A percentile compares a stretch with the other conserved stretches of the same genome.
These are phyloP conservation scores for Cetonia aurata DNA, from an alignment of 2,888 invertebrate species.

Conservation along the genomic window DNA sequence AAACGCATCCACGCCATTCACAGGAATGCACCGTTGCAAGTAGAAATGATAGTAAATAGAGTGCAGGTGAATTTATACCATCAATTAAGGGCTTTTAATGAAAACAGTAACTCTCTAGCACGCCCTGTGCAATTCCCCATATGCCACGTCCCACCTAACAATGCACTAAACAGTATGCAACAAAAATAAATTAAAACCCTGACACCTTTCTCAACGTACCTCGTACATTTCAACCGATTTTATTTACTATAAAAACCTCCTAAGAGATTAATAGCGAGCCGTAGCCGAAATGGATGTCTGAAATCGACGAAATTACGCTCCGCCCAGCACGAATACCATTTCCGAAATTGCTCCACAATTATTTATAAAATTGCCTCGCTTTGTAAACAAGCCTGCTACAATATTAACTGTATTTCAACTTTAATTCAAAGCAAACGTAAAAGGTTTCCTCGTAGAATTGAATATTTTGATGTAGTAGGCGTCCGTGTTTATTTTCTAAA, in stretches of 20 bases:
- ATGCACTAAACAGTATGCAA: no score
- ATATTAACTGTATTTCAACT: conserved; percentile 42
- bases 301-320: conserved; percentile 21
- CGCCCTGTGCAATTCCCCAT: no score
- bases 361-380: conserved; percentile 34
- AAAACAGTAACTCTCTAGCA: conserved; percentile 13
- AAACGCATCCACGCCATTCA: no score
- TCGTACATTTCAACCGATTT: conserved; percentile 5
- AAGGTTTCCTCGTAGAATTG: conserved; percentile 36
- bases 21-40: no score
- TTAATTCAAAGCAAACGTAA: conserved; percentile 35
- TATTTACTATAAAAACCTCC: background rate
- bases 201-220: no score
- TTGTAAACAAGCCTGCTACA: conserved; percentile 41
- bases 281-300: conserved; percentile 17
- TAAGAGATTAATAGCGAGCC: conserved; percentile 6
- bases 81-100: conserved; percentile 12
- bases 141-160: no score
- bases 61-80: conserved; percentile 12
- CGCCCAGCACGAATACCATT: conserved; percentile 14
- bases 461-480: conserved; percentile 36
- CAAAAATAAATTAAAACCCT: no score
- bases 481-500: conserved; percentile 36
- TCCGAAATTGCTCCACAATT: conserved; percentile 33
- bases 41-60: no score